phyloP scores from a whole-genome alignment of 1,140 invertebrate species.

The Thaumatotibia leucotreta region DNA sequence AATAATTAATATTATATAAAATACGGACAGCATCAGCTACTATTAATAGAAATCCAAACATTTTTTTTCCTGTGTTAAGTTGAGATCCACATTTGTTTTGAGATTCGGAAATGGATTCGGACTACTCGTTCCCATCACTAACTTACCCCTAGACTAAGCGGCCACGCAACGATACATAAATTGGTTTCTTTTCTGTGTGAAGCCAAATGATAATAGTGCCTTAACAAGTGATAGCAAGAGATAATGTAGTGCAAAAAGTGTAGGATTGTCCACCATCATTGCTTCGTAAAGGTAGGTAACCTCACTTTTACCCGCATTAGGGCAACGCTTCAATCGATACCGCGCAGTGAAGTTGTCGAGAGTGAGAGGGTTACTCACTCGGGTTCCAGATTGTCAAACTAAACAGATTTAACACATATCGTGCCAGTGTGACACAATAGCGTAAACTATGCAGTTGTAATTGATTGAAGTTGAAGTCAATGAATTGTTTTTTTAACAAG shows the following conservation, averaged over 20 bases:
- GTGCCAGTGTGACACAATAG: background rate
- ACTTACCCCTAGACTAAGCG: background rate
- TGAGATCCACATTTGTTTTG: background rate
- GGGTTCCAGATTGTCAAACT: background rate
- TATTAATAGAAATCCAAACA: no score
- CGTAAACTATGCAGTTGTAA: background rate
- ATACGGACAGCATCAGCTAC: no score
- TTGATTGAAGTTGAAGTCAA: background rate
- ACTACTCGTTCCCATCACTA: background rate
- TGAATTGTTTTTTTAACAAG: background rate
- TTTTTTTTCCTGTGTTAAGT: no score
- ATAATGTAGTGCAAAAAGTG: background rate
- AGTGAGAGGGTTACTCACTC: background rate
- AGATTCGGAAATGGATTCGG: background rate
- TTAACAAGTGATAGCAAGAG: slow-evolving; percentile 5
- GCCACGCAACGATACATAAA: background rate
- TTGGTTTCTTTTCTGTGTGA: background rate
- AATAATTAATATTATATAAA: no score
- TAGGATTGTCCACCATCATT: background rate
- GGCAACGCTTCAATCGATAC: background rate
- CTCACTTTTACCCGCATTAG: background rate
- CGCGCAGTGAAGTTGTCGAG: slow-evolving; percentile 10
- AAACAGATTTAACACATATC: background rate
- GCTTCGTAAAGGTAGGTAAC: background rate
- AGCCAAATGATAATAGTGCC: slow-evolving; percentile 8